A percentile compares a stretch with the other conserved stretches of the same genome.
Evolutionary conservation across 2,797 vertebrate species (phyloP).

Genomic region (Molossus molossus): DNA sequence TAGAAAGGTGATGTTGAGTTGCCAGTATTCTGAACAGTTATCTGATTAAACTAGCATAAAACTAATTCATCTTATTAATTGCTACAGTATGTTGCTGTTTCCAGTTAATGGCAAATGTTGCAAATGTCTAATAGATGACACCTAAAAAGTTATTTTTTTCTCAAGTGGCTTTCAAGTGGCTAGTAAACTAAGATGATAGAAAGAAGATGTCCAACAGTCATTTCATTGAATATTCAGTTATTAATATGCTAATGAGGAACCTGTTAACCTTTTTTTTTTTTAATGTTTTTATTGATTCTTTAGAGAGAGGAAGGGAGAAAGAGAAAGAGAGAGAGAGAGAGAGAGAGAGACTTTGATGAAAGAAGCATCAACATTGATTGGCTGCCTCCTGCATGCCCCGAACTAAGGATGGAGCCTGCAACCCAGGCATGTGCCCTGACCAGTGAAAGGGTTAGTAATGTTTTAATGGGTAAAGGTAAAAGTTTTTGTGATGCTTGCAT

Average conservation of each 20-base stretch:
- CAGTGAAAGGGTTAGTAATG: too few species aligned
- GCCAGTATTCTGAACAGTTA: not conserved
- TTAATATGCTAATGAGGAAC: constrained; percentile 50
- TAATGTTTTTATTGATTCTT: too few species aligned
- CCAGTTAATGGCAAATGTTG: not conserved
- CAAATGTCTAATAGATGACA: not conserved
- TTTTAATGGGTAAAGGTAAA: too few species aligned
- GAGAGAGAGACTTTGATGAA: too few species aligned
- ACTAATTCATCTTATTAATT: not conserved
- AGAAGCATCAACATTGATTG: too few species aligned
- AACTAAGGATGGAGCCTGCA: too few species aligned
- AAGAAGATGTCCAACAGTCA: not conserved
- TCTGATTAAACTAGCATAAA: not conserved
- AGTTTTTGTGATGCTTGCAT: too few species aligned
- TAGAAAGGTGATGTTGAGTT: not conserved
- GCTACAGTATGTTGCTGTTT: not conserved
- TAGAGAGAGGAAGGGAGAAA: too few species aligned
- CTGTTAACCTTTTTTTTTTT: not conserved
- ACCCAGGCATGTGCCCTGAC: too few species aligned
- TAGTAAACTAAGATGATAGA: not conserved
- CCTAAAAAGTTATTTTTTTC: not conserved
- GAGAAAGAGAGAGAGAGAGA: too few species aligned
- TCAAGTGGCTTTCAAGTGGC: not conserved
- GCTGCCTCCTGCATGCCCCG: too few species aligned
- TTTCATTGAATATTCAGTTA: not conserved